Base-by-base conservation (phyloP, 2,888 invertebrate genomes). In the Drosophila dives region DNA sequence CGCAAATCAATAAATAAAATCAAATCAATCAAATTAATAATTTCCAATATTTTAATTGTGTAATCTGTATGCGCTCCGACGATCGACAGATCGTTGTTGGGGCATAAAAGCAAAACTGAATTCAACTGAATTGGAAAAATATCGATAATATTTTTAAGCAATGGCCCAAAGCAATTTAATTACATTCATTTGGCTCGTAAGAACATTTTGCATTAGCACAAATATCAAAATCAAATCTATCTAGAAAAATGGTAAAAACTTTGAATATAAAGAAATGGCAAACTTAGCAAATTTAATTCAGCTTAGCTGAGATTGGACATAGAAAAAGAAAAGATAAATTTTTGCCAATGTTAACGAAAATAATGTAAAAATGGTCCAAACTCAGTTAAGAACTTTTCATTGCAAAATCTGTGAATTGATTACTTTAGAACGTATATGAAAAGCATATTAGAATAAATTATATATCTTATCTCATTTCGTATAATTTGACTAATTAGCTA, bases 11-110 rank as follows among this genome's bases (percentile, higher is more conserved):
- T n/a, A n/a, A n/a, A n/a, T n/a, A 45, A 45, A 50, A 38, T 64
- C 63, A 73, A 64, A 36, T 36, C 81, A 80, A 83, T 80, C 59
- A 61, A 70, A 76, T 71, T 76, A 54, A 72, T 65, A 54, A 65
- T 77, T 77, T 67, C 42, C 34, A 32, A 51, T 8, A 15, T 45
- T 23, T 8, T 4, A 23, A 23, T 45, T 45, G 45, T 15, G 45
- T 45, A 56, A 42, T 63, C 32, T 2, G 4, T 36, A 50, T 66
- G 64, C 56, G 48, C 53, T 60, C 53, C 29, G 29, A 29, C 29
- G 29, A 29, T 29, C 29, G 26, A 26, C 26, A 60, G 40, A 49
- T 45, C 58, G 26, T 45, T 45, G 51, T 53, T 64, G 29, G 11
- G 23, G 23, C 56, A 63, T 36, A 38, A 45, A 38, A 38, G 12